These are phyloP conservation scores for Anhinga rufa DNA, from an alignment of 2,113 vertebrate species.

Conservation along the genomic window DNA sequence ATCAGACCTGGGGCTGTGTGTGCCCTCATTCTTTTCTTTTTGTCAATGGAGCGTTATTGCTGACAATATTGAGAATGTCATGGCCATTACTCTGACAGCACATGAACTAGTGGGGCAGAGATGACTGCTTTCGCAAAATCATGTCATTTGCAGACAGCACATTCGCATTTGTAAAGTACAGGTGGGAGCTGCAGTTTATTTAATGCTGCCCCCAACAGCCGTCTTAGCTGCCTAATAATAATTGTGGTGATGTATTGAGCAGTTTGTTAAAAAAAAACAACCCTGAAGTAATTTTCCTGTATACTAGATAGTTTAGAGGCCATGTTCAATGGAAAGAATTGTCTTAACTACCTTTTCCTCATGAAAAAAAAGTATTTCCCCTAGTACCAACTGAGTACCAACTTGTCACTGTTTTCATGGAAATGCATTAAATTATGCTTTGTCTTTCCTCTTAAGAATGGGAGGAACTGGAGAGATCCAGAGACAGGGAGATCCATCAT, in stretches of 20 bases:
- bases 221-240: background rate
- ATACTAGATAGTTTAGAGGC: background rate
- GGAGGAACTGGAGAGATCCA: background rate
- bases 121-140: no score
- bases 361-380: background rate
- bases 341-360: background rate
- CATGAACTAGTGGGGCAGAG: background rate
- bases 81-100: slow-evolving; percentile 69
- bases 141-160: background rate
- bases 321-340: background rate
- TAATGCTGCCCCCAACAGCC: background rate
- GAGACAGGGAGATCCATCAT: accelerated
- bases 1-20: slow-evolving; percentile 53
- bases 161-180: background rate
- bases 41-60: slow-evolving; percentile 53
- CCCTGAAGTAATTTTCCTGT: no score
- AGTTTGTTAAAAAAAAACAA: background rate
- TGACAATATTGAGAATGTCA: slow-evolving; percentile 69
- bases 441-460: background rate
- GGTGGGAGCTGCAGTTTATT: background rate
- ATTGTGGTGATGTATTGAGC: background rate
- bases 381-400: background rate
- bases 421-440: background rate
- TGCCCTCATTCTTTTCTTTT: slow-evolving; percentile 55
- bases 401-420: background rate